Evolutionary conservation across 1,140 invertebrate genomes (phyloP).

Genomic region (Gryllus bimaculatus): DNA sequence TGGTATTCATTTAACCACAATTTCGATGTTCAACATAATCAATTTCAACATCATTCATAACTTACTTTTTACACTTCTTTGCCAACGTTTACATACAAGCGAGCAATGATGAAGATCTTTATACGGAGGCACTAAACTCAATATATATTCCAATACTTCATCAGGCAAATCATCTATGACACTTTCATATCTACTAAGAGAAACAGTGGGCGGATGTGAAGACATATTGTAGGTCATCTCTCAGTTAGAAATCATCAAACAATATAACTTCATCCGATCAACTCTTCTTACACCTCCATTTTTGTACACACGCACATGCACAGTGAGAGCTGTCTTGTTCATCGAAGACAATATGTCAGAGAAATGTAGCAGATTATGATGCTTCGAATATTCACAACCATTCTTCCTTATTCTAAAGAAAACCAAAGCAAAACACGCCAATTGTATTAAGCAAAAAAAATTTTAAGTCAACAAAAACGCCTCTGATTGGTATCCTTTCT

Average conservation of each 20-base stretch:
- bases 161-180: slow-evolving; percentile 53
- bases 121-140: slow-evolving; percentile 80
- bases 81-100: slow-evolving; percentile 78
- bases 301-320: neutral
- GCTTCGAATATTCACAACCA: no score
- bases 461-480: no score
- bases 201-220: neutral
- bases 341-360: neutral
- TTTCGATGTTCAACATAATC: neutral
- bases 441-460: no score
- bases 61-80: slow-evolving; percentile 68
- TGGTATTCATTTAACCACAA: neutral
- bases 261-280: neutral
- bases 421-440: neutral
- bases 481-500: neutral
- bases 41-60: slow-evolving; percentile 18
- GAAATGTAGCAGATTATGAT: neutral
- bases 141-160: slow-evolving; percentile 86
- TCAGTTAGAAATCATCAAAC: neutral
- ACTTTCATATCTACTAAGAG: slow-evolving; percentile 9
- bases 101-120: slow-evolving; percentile 77
- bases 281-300: neutral
- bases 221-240: neutral
- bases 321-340: neutral
- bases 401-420: neutral